Percentiles rank a stretch among this genome's conserved stretches.
These are phyloP conservation scores for Drosophila austrosaltans DNA, from an alignment of 2,888 invertebrate species.

Conservation along the genomic window DNA sequence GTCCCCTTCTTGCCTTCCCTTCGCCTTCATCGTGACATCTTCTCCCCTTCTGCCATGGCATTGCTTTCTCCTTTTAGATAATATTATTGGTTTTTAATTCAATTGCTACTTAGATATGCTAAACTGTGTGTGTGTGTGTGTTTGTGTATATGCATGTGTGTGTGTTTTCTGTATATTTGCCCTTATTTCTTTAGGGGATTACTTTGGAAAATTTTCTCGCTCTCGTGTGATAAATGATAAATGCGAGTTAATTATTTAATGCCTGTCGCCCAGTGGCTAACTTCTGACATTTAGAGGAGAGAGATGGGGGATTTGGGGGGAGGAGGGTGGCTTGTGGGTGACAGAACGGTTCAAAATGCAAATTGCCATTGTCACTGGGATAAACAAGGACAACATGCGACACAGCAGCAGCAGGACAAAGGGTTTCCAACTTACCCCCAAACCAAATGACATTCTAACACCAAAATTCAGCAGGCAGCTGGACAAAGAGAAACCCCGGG, in stretches of 20 bases:
- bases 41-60: background rate
- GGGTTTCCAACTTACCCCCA: background rate
- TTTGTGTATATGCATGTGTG: background rate
- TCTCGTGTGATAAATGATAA: slow-evolving; percentile 47
- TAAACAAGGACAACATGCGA: slow-evolving; percentile 20
- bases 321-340: background rate
- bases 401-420: slow-evolving; percentile 19
- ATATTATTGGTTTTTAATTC: slow-evolving; percentile 68
- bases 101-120: slow-evolving; percentile 66
- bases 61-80: slow-evolving; percentile 23
- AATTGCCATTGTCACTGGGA: slow-evolving; percentile 80
- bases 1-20: background rate
- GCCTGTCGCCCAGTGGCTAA: slow-evolving; percentile 83
- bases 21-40: too few species aligned
- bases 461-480: background rate
- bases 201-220: slow-evolving; percentile 43
- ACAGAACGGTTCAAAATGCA: slow-evolving; percentile 76
- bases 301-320: background rate
- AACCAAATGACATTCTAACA: slow-evolving; percentile 3
- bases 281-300: slow-evolving; percentile 56
- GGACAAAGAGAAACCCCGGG: too few species aligned
- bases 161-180: background rate
- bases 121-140: slow-evolving; percentile 36
- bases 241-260: slow-evolving; percentile 83
- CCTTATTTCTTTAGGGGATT: slow-evolving; percentile 47